Conservation (phyloP, 1,140 invertebrate genomes). For the Polypedilum pembai region DNA sequence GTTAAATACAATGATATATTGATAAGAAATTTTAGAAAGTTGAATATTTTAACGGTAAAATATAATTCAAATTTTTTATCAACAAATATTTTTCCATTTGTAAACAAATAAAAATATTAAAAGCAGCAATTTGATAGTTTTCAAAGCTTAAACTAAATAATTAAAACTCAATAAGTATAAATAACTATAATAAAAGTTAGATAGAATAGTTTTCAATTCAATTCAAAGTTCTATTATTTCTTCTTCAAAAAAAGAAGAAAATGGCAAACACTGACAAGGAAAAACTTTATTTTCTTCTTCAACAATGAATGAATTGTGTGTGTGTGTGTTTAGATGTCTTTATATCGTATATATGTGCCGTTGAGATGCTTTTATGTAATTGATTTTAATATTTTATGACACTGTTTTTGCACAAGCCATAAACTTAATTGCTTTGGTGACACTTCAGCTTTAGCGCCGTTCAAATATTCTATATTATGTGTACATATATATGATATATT, state of each 20-base stretch:
- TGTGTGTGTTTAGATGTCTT: not conserved
- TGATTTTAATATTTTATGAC: constrained; percentile 19
- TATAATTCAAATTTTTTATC: too few species aligned
- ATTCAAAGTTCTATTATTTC: too few species aligned
- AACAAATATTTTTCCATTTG: not conserved
- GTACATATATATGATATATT: too few species aligned
- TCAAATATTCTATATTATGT: not conserved
- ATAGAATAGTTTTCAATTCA: too few species aligned
- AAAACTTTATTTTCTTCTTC: not conserved
- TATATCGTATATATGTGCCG: not conserved
- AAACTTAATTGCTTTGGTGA: constrained; percentile 13
- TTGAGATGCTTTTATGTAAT: constrained; percentile 18
- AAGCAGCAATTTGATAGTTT: too few species aligned
- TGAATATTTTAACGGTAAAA: too few species aligned
- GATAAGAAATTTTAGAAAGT: too few species aligned
- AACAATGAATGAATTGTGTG: not conserved
- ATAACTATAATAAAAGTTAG: too few species aligned
- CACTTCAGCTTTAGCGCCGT: constrained; percentile 3
- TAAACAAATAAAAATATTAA: not conserved
- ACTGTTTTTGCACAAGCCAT: constrained; percentile 11
- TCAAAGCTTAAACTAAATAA: too few species aligned
- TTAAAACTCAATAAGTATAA: too few species aligned
- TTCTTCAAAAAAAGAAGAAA: too few species aligned
- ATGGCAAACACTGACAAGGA: not conserved
- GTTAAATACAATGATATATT: not conserved